Base-by-base conservation (phyloP, 2,113 vertebrate species). In the Neolamprologus devosi region DNA sequence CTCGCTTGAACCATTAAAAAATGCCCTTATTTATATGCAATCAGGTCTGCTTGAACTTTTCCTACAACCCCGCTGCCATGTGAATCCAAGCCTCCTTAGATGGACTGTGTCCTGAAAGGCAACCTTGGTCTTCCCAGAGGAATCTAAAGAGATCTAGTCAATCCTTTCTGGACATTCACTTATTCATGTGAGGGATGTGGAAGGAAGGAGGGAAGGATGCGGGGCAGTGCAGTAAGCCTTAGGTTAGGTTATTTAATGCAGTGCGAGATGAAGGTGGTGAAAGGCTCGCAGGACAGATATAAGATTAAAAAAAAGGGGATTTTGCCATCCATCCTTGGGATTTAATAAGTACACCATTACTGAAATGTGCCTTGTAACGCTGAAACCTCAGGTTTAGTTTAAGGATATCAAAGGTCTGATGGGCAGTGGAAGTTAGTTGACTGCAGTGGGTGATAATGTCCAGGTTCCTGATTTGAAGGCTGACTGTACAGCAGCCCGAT, bases 301-400 rank as follows among this genome's bases (percentile, higher is more conserved):
- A 80, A 87, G 90, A 94, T 37, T 17, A 3, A 47, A 78, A 91
- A 91, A 93, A 57, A 3, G 11, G 16, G 89, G 89, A 94, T 93
- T 65, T 95, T 93, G 81, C 81, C 80, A 51, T 88, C 88, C 63
- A 85, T 93, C 92, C 60, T 14, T 83, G 85, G 91, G 90, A 91
- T 94, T 94, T 94, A 89, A 89, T 91, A 93, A 90, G 90, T 80
- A 88, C 86, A 92, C 85, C 80, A 58, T 68, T 80, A 87, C 86
- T 21, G 73, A 85, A 90, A 82, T 86, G 87, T 81, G 73, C 45
- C 81, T 58, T 65, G 81, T 54, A 86, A 90, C 13, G 49, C 40
- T 81, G 87, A 87, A 83, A 92, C 89, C 88, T 88, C 14, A 1
- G 84, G 86, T 88, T 91, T 53, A 89, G 81, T 35, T n/a, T 28